Base-by-base conservation (phyloP, 2,888 invertebrate genomes). In the Tenthredo scrophulariae region DNA sequence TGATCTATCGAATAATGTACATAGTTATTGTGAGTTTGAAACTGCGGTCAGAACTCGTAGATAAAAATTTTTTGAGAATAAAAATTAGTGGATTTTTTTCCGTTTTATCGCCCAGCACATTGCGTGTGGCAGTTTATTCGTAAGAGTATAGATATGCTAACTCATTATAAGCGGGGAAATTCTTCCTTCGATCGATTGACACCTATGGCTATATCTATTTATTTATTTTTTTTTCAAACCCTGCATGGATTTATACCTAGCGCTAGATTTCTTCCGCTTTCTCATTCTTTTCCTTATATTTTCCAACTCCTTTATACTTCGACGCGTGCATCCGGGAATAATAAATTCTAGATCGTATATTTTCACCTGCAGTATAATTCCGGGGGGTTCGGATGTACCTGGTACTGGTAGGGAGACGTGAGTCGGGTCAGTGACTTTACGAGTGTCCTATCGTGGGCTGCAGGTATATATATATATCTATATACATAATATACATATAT, bases 371-470 rank as follows among this genome's bases (percentile, higher is more conserved):
- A 33, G 67, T 67, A 26, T 40, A 40, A 72, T 37, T 33, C 72
- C 72, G 54, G 54, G 54, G 54, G 50, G 18, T 50, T 54, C 6
- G 54, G n/a, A 54, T 54, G 54, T 54, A 7, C n/a, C n/a, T 1
- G 1, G n/a, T 54, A 7, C n/a, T n/a, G 18, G 54, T 54, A 15
- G 43, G 22, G 43, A 15, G 80, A 37, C 22, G 80, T 29, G n/a
- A 62, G 80, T 80, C 80, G 37, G 62, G 80, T 80, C 80, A 62
- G 22, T 58, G 80, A 62, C 62, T 77, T 50, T n/a, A 67, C 54
- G 37, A 80, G 80, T 80, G 80, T 80, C 58, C 22, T 40, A 43
- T 26, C 80, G 80, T 79, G 79, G 79, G 79, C 37, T n/a, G 54
- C 29, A 29, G 13, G n/a, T 29, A 26, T 15, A 5, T 4, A 4